Base-by-base conservation (phyloP, 1,140 invertebrate genomes). In the Drosophila sp. region DNA sequence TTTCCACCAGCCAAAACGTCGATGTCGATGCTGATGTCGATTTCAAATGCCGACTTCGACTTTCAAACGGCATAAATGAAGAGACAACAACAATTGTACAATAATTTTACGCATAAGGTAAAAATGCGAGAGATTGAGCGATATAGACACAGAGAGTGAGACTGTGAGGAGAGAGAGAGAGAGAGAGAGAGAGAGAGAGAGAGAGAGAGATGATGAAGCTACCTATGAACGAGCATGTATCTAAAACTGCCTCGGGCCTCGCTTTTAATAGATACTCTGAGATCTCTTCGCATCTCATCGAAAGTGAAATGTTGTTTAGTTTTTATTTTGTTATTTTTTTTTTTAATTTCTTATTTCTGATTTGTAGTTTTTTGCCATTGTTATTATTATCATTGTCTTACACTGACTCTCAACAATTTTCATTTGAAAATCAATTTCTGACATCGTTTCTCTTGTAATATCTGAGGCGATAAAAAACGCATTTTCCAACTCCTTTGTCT, bases 61-160 rank as follows among this genome's bases (percentile, higher is more conserved):
- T 86, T 86, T 86, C 82, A 87, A 86, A 82, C 82, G 75, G 56
- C 63, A 72, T 53, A 67, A 72, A 67, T 72, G 64, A 87, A 87
- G 81, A 86, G 81, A 69, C 82, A 73, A 80, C 80, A 64, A 48
- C 66, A 70, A 67, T 62, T 67, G 54, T 59, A 69, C 54, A 63
- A 66, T 36, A 59, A 38, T 18, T 54, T 53, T 59, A 72, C 70
- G 64, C 70, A 67, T 48, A 54, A 62, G 16, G 38, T 69, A 36
- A 72, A 72, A 70, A 63, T 64, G 11, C 29, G 32, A 38, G 36
- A 25, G 58, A 38, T 32, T 2, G 5, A 61, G 7, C 46, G 32
- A 27, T 13, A n/a, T n/a, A n/a, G n/a, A n/a, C n/a, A n/a, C n/a
- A n/a, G n/a, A n/a, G n/a, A n/a, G n/a, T n/a, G n/a, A n/a, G n/a